Evolutionary conservation across 2,797 vertebrate genomes (phyloP), one percentile per base, ranked within the genome.

Genomic region (Hafferia zeledoni): DNA sequence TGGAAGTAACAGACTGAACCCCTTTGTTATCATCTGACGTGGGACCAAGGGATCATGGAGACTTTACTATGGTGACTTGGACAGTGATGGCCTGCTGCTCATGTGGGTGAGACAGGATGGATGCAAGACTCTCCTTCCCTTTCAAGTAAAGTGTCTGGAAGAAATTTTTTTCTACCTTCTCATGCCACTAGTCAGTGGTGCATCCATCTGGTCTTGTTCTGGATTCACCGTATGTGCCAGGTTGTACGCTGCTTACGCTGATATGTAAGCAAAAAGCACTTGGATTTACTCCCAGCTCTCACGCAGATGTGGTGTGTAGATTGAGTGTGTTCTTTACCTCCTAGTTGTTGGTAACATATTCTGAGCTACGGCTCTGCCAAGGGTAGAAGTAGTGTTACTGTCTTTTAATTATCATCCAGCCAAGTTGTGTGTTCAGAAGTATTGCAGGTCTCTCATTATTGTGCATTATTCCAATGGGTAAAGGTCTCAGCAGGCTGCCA

Each of bases 261-360:
- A 46, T 77, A 57, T 0, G 2, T 72, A 77, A 82, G 57, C 16
- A 57, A 87, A 86, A 82, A 4, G 2, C 57, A 35, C 37, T 93
- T 74, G 78, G 74, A 85, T 95, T 94, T 70, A 44, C 65, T 86
- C 79, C 72, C 85, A 56, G 67, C 63, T 91, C 84, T 93, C 65
- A 91, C 78, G 37, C 35, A 67, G 83, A 59, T 59, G 61, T 9
- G 71, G n/a, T 89, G 28, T 2, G 0, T 70, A 82, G 91, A 67
- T 84, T 88, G 85, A 87, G 76, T 11, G n/a, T 41, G 17, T 67
- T 90, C 33, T 64, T 46, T 52, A 37, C 44, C 57, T 65, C 56
- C 44, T 47, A 28, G 39, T 19, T 1, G 0, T 47, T 70, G 69
- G 22, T 55, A 69, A 91, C 53, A 55, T 39, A 17, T 60, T 74